Evolutionary conservation across 2,888 invertebrate species (phyloP).

Genomic region (Pachymerium ferrugineum): DNA sequence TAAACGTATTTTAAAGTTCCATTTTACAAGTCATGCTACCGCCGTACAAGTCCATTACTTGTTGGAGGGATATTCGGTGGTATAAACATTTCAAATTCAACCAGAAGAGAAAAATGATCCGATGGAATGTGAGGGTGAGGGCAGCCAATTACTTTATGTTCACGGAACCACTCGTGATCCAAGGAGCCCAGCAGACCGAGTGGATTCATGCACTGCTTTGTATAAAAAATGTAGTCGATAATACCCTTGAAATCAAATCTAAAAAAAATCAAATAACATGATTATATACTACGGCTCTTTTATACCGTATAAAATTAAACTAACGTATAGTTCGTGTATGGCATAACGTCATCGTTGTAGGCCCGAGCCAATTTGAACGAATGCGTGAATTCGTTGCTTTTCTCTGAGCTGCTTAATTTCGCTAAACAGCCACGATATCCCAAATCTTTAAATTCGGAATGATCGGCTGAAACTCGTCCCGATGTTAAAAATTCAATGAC

Average conservation of each 20-base stretch:
- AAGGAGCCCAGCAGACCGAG: conserved; percentile 90
- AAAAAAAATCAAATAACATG: conserved; percentile 44
- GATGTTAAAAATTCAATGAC: conserved; percentile 92
- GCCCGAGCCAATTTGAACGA: conserved; percentile 92
- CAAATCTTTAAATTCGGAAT: conserved; percentile 93
- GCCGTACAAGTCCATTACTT: conserved; percentile 35
- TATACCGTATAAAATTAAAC: neutral
- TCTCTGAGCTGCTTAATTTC: conserved; percentile 57
- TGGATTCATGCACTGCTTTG: conserved; percentile 90
- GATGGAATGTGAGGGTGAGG: conserved; percentile 97
- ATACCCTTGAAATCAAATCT: conserved; percentile 99
- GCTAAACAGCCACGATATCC: conserved; percentile 86
- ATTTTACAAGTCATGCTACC: conserved; percentile 33
- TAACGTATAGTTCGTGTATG: conserved; percentile 96
- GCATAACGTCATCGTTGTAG: conserved; percentile 92
- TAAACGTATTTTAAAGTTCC: neutral
- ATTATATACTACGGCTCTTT: neutral
- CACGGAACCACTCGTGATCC: conserved; percentile 67
- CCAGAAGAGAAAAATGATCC: conserved; percentile 87
- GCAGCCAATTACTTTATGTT: conserved; percentile 95
- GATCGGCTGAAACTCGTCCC: conserved; percentile 83
- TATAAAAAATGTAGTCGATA: conserved; percentile 99
- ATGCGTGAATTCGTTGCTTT: conserved; percentile 66
- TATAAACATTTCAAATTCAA: conserved; percentile 76
- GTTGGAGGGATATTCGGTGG: conserved; percentile 9